These are phyloP conservation scores for Microplitis demolitor DNA, from an alignment of 1,140 invertebrate genomes.

Conservation along the genomic window DNA sequence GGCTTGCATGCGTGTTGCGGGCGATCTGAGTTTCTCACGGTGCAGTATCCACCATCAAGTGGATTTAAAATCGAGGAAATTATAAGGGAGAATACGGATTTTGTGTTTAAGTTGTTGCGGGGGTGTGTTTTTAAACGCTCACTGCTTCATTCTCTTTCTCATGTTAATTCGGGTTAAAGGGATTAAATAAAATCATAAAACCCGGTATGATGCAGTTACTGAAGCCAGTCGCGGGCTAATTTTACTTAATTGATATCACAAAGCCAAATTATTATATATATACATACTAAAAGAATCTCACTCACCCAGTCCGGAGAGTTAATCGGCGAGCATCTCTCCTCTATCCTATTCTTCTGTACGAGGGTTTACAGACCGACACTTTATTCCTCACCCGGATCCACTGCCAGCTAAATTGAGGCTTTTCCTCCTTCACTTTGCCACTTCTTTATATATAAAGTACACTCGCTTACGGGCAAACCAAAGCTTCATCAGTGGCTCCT, in stretches of 20 bases:
- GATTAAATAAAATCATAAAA: slow-evolving; percentile 4
- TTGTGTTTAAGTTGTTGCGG: slow-evolving; percentile 47
- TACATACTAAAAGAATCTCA: slow-evolving; percentile 28
- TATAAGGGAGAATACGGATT: slow-evolving; percentile 57
- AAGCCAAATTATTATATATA: slow-evolving; percentile 35
- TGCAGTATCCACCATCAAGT: slow-evolving; percentile 40
- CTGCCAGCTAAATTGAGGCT: no score
- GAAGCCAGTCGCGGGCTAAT: slow-evolving; percentile 40
- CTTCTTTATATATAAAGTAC: no score
- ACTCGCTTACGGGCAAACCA: no score
- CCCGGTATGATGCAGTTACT: slow-evolving; percentile 12
- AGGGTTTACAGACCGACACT: no score
- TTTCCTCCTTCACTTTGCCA: no score
- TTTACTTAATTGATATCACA: slow-evolving; percentile 57
- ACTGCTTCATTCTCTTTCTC: no score
- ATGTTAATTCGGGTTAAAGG: background rate
- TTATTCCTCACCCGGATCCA: no score
- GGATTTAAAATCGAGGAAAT: slow-evolving; percentile 45
- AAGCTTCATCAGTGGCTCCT: no score
- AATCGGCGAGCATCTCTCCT: no score
- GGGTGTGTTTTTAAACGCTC: slow-evolving; percentile 23
- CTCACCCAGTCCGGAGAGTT: background rate
- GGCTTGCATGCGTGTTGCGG: slow-evolving; percentile 55
- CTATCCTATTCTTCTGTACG: no score
- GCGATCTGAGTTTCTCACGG: slow-evolving; percentile 56